Base-by-base conservation (phyloP, 2,113 vertebrate species). In the Machaerirhynchus nigripectus region DNA sequence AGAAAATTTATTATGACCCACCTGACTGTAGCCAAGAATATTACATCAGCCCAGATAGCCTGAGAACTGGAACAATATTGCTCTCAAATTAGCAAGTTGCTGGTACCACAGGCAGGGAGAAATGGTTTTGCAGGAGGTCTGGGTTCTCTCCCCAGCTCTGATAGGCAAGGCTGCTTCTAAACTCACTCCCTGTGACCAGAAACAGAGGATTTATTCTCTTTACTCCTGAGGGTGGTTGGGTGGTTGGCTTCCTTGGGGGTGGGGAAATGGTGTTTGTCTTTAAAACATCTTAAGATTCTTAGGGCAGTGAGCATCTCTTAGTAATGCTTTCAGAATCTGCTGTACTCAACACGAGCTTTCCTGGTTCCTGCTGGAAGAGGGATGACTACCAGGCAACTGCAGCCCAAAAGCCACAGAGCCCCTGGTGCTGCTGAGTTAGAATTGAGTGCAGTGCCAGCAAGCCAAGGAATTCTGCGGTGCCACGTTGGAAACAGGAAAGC, bases 11-110 rank as follows among this genome's bases (percentile, higher is more conserved):
- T 85, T 68, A 92, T 37, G 55, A 78, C 74, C 89, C 87, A 91
- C 92, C 95, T 81, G 83, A 84, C 18, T n/a, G 30, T 6, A 80
- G 92, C 81, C 71, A 90, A 87, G 50, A 55, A 57, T 86, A 89
- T 97, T 93, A 97, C 95, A 96, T 95, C 96, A 96, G 90, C 61
- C 53, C 23, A 82, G 86, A 89, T 46, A 95, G 84, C 88, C 84
- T 88, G 93, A 96, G 84, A 89, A 90, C 76, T 55, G 56, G 75
- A 84, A 69, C 95, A 81, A 17, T 18, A 87, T 77, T 84, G 68
- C 87, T 68, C 89, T 89, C 89, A 87, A 96, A 93, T 89, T 94
- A 96, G 61, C 91, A 89, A 87, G 60, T 65, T 73, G 80, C 69
- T 91, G 93, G 94, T 96, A 82, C 65, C 76, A 60, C 24, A 87